phyloP scores from a whole-genome alignment of 1,140 invertebrate species.

The Drosophila tropicalis region DNA sequence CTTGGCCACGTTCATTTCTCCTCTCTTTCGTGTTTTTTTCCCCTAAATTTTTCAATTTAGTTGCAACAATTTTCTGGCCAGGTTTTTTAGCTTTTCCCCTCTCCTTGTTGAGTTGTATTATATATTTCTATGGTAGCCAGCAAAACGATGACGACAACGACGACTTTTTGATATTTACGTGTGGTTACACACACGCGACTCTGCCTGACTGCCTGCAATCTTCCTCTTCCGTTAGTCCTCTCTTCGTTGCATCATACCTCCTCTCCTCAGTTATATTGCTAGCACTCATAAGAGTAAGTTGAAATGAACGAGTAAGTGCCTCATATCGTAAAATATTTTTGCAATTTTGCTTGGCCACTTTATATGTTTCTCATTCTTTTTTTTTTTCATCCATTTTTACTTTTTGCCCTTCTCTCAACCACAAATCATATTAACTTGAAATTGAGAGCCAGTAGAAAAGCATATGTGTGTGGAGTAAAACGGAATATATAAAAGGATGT shows the following conservation, averaged over 20 bases:
- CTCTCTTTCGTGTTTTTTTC: not conserved
- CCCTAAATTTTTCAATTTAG: slow-evolving; percentile 57
- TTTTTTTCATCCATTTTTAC: not conserved
- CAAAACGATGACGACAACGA: slow-evolving; percentile 59
- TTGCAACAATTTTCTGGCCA: slow-evolving; percentile 56
- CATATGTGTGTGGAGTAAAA: no score
- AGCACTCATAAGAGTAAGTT: slow-evolving; percentile 11
- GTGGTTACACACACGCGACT: slow-evolving; percentile 59
- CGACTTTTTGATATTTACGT: slow-evolving; percentile 67
- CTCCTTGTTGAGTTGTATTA: slow-evolving; percentile 33
- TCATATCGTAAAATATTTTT: slow-evolving; percentile 51
- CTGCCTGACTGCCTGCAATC: not conserved
- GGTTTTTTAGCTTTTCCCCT: slow-evolving; percentile 14
- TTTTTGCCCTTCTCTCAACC: slow-evolving; percentile 33
- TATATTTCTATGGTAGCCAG: slow-evolving; percentile 56
- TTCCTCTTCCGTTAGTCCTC: not conserved
- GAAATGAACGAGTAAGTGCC: slow-evolving; percentile 18
- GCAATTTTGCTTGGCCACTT: slow-evolving; percentile 58
- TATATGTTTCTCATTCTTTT: slow-evolving; percentile 18
- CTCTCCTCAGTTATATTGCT: slow-evolving; percentile 4
- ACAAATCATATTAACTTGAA: slow-evolving; percentile 71
- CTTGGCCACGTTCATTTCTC: slow-evolving; percentile 13
- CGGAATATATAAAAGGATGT: slow-evolving; percentile 7
- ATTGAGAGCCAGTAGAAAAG: slow-evolving; percentile 24
- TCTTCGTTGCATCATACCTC: not conserved